Evolutionary conservation across 1,140 invertebrate species (phyloP), one percentile per base, ranked within the genome.

Genomic region (Diuraphis noxia): DNA sequence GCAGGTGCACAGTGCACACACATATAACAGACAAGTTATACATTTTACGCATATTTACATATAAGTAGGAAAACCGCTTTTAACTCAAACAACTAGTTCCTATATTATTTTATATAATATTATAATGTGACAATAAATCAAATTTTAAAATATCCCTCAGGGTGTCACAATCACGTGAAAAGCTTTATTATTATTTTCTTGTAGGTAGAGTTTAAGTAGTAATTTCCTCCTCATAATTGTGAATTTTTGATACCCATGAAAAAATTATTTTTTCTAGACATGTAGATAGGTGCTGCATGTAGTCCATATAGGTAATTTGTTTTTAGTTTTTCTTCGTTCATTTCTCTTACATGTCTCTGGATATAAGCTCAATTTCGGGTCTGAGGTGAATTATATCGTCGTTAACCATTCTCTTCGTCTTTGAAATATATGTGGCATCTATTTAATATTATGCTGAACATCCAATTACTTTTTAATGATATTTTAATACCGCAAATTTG

Each of bases 101-200:
- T 21, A n/a, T n/a, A 72, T 72, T 72, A 17, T n/a, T n/a, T 17
- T 63, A 63, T n/a, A n/a, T 72, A 49, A 49, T 49, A 49, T 46
- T 49, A 90, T 90, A 79, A 36, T 79, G 41, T n/a, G 17, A 41
- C 88, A 41, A 89, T 89, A 89, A 79, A 89, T 89, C 41, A 89
- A 89, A 19, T 79, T 63, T 72, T 17, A 72, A 40, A 88, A 88
- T 40, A 3, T 6, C 56, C 56, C 17, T 40, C 38, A 10, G 52
- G 56, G 19, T 10, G 4, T 63, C 81, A 17, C 30, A 10, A 8
- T 17, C 13, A 40, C 36, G 10, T 19, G 30, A n/a, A 43, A 41
- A 41, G 81, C 34, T n/a, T 43, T 34, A 63, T 13, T 63, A n/a
- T 72, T 17, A 72, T 72, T 72, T n/a, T 72, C 56, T n/a, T n/a